Base-by-base conservation (phyloP, 2,797 vertebrate species). In the Enteromius trimaculatus region DNA sequence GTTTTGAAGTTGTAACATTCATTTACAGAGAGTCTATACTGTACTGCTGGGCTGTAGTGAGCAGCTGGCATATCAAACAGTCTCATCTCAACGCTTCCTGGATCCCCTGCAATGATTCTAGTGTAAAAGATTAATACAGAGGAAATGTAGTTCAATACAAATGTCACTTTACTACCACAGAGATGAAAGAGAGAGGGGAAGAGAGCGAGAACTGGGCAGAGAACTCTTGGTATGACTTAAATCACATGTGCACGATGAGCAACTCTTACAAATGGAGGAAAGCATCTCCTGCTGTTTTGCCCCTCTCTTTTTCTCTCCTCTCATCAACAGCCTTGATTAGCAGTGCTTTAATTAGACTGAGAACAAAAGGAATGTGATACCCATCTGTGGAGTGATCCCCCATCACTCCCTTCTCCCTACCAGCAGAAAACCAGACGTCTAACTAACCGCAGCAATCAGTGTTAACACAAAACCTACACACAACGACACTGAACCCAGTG, bases 281-380 rank as follows among this genome's bases (percentile, higher is more conserved):
- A 80, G 34, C 39, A 65, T 74, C 42, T 82, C 72, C 68, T 19
- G 37, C 77, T 75, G 79, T 72, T 77, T 51, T 58, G 17, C 34
- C 44, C 62, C 31, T 60, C 47, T 68, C 69, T 42, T 49, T 68
- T 68, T 79, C 64, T 72, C 29, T 78, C 81, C 72, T 89, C 82
- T 86, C 84, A 81, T 90, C 88, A 81, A 87, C 79, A 49, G 84
- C 5, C 77, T 53, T 90, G 90, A 92, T 92, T 89, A 91, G 88
- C 82, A 75, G 70, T 86, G 89, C 89, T 93, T 90, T 90, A 90
- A 92, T 93, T 89, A 93, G 90, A 77, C 83, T 6, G 86, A 85
- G 90, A 90, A 92, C 90, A 91, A 92, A 91, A 87, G 88, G 87
- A 89, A 81, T 77, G 84, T 89, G 88, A 91, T 89, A 89, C 89